A percentile compares a stretch with the other conserved stretches of the same genome.
Evolutionary conservation across 2,888 invertebrate species (phyloP).

Genomic region (Microchrysa polita): DNA sequence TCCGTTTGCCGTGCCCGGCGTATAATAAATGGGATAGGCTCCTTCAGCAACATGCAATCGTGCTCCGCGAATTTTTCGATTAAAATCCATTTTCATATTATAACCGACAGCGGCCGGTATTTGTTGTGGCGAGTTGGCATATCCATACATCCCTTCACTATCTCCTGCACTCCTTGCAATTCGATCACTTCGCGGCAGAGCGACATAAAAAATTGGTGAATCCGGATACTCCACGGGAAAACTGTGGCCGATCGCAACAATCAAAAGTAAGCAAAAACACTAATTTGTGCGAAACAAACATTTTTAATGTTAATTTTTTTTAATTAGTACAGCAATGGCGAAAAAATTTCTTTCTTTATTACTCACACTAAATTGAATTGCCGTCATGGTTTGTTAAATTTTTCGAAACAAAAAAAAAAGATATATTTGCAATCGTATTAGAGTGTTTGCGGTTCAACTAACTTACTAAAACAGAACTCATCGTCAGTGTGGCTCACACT

Average conservation of each 20-base stretch:
- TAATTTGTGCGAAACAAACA: neutral
- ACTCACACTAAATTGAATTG: slow-evolving; percentile 1
- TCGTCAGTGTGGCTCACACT: slow-evolving; percentile 1
- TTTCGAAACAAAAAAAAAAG: neutral
- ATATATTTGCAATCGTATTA: neutral
- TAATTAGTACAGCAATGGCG: neutral
- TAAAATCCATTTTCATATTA: slow-evolving; percentile 29
- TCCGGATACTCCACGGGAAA: neutral
- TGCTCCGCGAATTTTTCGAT: slow-evolving; percentile 42
- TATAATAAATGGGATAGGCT: slow-evolving; percentile 57
- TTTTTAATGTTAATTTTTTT: neutral
- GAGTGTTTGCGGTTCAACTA: slow-evolving; percentile 25
- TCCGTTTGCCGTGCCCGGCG: slow-evolving; percentile 56
- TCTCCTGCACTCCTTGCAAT: slow-evolving; percentile 2
- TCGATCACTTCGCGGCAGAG: neutral
- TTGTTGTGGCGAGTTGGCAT: neutral
- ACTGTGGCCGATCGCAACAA: neutral
- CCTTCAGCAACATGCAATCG: slow-evolving; percentile 53
- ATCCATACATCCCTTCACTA: neutral
- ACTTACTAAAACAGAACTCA: slow-evolving; percentile 32
- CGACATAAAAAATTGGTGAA: slow-evolving; percentile 17
- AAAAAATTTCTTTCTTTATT: neutral
- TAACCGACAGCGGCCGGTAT: slow-evolving; percentile 13
- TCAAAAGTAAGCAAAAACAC: neutral
- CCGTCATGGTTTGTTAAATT: neutral